Conservation (phyloP, 53 echinoderm and acorn worm genomes). For the Temnopleurus reevesii region DNA sequence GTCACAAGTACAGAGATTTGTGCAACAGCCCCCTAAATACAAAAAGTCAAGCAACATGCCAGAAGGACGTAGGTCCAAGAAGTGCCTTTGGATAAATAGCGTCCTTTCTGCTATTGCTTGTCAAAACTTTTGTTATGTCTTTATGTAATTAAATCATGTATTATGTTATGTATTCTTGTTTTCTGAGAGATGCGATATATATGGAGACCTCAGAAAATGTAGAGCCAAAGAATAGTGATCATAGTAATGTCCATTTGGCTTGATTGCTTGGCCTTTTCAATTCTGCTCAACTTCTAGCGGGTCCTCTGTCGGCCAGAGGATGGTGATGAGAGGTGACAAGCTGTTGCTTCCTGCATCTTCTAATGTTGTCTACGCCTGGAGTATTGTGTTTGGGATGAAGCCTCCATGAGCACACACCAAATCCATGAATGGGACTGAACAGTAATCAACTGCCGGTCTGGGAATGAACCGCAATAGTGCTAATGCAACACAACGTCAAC, state of each 20-base stretch:
- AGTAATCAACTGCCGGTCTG: too few species aligned
- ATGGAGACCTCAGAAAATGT: too few species aligned
- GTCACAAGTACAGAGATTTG: too few species aligned
- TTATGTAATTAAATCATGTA: background rate
- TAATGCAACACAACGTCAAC: too few species aligned
- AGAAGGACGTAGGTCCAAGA: background rate
- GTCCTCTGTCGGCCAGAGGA: background rate
- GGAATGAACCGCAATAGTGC: too few species aligned
- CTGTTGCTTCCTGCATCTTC: background rate
- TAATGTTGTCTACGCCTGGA: background rate
- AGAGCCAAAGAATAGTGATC: background rate
- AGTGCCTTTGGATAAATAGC: background rate
- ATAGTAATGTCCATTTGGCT: background rate
- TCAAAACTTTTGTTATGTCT: background rate
- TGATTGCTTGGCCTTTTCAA: background rate
- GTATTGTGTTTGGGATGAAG: constrained; percentile 46
- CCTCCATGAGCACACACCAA: background rate
- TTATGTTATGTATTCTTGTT: background rate
- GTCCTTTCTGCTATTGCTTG: background rate
- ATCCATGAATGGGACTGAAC: background rate
- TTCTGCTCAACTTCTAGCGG: background rate
- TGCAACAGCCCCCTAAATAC: too few species aligned
- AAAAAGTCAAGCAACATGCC: background rate
- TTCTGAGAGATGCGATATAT: too few species aligned
- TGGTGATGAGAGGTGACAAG: background rate